A percentile compares a stretch with the other conserved stretches of the same genome.
Conservation (phyloP, 2,797 vertebrate genomes). For the Graptemys geographica region DNA sequence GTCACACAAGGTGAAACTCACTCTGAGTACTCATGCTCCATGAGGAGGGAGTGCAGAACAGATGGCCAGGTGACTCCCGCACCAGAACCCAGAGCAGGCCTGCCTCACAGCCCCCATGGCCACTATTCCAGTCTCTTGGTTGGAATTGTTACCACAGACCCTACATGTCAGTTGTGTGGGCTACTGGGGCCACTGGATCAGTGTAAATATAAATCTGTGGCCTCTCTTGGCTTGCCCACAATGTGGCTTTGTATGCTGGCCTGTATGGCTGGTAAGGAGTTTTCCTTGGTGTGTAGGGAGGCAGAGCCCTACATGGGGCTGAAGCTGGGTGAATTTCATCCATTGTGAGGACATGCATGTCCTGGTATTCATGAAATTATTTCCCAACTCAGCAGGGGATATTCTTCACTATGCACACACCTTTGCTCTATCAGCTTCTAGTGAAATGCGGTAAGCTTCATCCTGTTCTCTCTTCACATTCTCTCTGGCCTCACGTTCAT, state of each 20-base stretch:
- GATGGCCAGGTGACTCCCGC: not conserved
- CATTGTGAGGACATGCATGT: not conserved
- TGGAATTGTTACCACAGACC: not conserved
- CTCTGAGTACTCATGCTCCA: not conserved
- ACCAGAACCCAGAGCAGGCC: too few species aligned
- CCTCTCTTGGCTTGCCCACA: not conserved
- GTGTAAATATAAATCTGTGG: not conserved
- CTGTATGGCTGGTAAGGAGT: not conserved
- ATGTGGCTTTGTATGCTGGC: not conserved
- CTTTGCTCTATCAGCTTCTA: conserved; percentile 99
- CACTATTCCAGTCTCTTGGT: not conserved
- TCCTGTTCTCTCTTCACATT: conserved; percentile 98
- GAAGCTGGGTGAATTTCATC: not conserved
- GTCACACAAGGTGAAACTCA: not conserved
- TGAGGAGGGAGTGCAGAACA: not conserved
- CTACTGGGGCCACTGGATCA: not conserved
- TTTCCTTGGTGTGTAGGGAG: not conserved
- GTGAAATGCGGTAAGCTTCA: conserved; percentile 96
- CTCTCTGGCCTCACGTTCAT: conserved; percentile 98
- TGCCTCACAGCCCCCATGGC: not conserved
- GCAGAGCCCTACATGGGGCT: not conserved
- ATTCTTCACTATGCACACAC: conserved; percentile 75
- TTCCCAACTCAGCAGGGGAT: not conserved
- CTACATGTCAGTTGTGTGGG: not conserved
- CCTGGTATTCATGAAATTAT: fast-evolving